These are phyloP conservation scores for Apodemia zela DNA, from an alignment of 2,888 invertebrate genomes.

Conservation along the genomic window DNA sequence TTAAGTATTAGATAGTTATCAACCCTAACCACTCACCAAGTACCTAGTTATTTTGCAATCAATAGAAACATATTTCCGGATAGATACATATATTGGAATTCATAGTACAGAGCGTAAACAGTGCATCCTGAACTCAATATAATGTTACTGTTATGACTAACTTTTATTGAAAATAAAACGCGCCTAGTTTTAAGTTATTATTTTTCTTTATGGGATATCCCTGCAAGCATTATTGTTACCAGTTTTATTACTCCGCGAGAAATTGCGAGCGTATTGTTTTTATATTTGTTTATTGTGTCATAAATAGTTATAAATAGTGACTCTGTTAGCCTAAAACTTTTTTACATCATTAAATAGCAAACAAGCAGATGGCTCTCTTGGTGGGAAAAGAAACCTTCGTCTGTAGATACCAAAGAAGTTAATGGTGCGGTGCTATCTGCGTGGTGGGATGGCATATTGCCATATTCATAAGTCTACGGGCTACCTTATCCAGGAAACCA, in stretches of 20 bases:
- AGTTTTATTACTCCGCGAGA: conserved; percentile 4
- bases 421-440: too few relatives aligned
- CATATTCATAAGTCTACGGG: too few relatives aligned
- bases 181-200: conserved; percentile 4
- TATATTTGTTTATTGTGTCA: neutral
- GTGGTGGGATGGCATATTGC: too few relatives aligned
- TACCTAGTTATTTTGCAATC: neutral
- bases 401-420: too few relatives aligned
- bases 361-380: too few relatives aligned
- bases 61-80: neutral
- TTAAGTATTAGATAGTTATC: too few relatives aligned
- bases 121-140: neutral
- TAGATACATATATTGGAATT: neutral
- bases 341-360: too few relatives aligned
- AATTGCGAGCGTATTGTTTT: neutral
- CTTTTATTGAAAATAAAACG: conserved; percentile 10
- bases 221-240: neutral
- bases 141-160: conserved; percentile 1
- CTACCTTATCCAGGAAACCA: too few relatives aligned
- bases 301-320: neutral
- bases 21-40: too few relatives aligned
- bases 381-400: too few relatives aligned
- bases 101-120: neutral
- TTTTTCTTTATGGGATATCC: conserved; percentile 6
- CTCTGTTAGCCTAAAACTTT: neutral